Base-by-base conservation (phyloP, 2,113 vertebrate genomes). In the Sterrhoptilus dennistouni region DNA sequence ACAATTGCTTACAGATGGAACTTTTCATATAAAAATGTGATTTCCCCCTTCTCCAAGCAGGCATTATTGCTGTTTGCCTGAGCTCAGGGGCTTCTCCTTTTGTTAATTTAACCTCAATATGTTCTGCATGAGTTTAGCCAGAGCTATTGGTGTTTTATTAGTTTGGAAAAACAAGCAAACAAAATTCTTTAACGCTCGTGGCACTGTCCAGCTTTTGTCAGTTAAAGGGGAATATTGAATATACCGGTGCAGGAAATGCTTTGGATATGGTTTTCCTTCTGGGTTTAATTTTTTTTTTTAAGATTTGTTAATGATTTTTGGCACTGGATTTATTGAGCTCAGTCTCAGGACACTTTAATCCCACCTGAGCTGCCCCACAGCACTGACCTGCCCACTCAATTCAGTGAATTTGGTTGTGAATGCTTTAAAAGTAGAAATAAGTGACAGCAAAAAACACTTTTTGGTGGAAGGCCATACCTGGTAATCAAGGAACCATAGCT, bases 1-100 rank as follows among this genome's bases (percentile, higher is more conserved):
- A 65, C 74, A 91, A 84, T 84, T 96, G 72, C 93, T 92, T 90
- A 15, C 94, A 94, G 88, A 93, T 87, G 86, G 75, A 71, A 54
- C 54, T 69, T 76, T 66, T 27, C 60, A 29, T 63, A 61, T 69
- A 47, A 83, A 87, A 57, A 52, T 11, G 23, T 40, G 16, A 53
- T 79, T 96, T 83, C 13, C 23, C n/a, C n/a, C 54, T 70, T 74
- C 38, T 56, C 61, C 49, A 78, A 50, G 5, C 35, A 28, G 31
- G 65, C 16, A 5, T 15, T 69, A 65, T 78, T 82, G 65, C 78
- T 89, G 35, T 49, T 94, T 90, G 65, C 75, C 54, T n/a, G 66
- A 78, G 74, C 40, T 82, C 72, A 45, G 23, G 87, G 69, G 35
- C 36, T 87, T 80, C 83, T 82, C 42, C 21, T 78, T 70, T 93